These are phyloP conservation scores for Hozukius guyotensis DNA, from an alignment of 2,797 vertebrate genomes.

Conservation along the genomic window DNA sequence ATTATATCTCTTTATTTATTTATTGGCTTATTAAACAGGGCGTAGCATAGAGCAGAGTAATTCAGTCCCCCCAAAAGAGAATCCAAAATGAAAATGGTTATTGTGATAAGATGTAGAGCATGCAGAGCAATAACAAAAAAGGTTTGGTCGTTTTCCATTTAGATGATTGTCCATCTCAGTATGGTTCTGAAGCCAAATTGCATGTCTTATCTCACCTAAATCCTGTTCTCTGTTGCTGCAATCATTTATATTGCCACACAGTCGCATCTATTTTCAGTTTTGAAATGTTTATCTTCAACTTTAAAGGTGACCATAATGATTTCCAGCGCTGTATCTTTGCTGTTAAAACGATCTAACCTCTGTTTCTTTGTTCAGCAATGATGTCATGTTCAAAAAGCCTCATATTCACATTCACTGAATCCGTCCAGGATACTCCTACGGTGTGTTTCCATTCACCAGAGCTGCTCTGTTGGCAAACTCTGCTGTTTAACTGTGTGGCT, in stretches of 20 bases:
- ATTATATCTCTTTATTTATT: background rate
- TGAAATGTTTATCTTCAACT: background rate
- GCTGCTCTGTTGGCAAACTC: constrained; percentile 14
- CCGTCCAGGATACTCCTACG: background rate
- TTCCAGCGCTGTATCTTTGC: background rate
- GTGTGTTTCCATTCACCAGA: constrained; percentile 16
- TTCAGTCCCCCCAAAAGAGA: background rate
- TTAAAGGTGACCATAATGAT: constrained; percentile 4
- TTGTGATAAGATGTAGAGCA: background rate
- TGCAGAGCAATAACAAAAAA: background rate
- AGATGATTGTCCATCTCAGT: background rate
- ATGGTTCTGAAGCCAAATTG: background rate
- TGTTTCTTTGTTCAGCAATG: background rate
- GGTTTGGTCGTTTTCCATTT: background rate
- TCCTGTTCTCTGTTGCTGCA: background rate
- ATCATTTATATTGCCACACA: background rate
- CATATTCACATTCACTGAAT: constrained; percentile 17
- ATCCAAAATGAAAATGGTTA: constrained; percentile 4
- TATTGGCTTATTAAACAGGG: background rate
- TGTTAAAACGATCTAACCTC: background rate
- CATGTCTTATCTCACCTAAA: background rate
- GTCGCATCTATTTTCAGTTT: background rate
- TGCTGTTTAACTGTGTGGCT: background rate
- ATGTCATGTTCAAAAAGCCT: constrained; percentile 25
- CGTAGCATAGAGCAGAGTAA: background rate